A percentile compares a stretch with the other conserved stretches of the same genome.
phyloP scores from a whole-genome alignment of 2,797 vertebrate species.

The Melanitta fusca region DNA sequence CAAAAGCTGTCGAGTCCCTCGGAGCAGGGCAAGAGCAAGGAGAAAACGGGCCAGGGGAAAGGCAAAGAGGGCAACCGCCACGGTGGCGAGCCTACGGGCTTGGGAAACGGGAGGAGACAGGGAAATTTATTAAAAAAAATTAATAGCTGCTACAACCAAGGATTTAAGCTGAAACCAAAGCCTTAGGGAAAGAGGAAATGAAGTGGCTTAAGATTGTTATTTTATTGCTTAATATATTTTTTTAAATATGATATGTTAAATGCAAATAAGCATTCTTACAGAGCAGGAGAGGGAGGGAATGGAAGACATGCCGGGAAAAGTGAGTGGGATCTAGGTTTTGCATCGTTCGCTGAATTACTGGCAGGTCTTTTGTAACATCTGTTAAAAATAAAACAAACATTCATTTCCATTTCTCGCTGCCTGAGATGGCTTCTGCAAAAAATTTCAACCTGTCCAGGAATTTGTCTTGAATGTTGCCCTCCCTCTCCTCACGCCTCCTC shows the following conservation, averaged over 20 bases:
- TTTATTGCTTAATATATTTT: conserved; percentile 38
- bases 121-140: conserved; percentile 44
- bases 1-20: neutral
- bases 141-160: neutral
- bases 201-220: conserved; percentile 28
- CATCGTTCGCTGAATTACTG: conserved; percentile 61
- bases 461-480: conserved; percentile 67
- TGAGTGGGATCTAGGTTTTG: conserved; percentile 62
- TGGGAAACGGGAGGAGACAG: neutral
- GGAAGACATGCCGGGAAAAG: conserved; percentile 51
- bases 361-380: conserved; percentile 75
- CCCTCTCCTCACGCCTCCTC: conserved; percentile 65
- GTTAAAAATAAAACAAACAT: conserved; percentile 74
- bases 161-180: conserved; percentile 41
- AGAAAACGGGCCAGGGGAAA: neutral
- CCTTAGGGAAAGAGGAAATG: conserved; percentile 46
- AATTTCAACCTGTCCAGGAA: conserved; percentile 74
- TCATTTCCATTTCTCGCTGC: conserved; percentile 65
- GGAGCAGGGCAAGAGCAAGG: neutral
- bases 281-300: conserved; percentile 25
- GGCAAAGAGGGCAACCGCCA: neutral
- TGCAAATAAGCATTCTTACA: conserved; percentile 22
- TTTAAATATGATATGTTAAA: conserved; percentile 1
- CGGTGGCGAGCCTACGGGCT: neutral
- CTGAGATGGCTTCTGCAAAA: conserved; percentile 68